These are phyloP conservation scores for Notechis scutatus DNA, from an alignment of 2,113 vertebrate genomes.

Conservation along the genomic window DNA sequence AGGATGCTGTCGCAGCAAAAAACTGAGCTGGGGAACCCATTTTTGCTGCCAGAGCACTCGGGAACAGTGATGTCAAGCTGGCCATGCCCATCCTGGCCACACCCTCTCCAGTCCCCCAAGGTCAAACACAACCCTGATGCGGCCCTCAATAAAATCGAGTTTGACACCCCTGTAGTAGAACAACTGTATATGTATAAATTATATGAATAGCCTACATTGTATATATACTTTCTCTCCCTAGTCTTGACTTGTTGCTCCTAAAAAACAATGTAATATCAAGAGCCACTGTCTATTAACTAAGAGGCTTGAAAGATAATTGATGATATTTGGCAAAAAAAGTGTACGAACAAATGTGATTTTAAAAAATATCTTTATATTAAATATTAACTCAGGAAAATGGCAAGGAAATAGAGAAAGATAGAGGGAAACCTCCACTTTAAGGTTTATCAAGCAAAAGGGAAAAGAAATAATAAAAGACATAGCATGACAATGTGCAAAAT, in stretches of 20 bases:
- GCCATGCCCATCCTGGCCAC: no score
- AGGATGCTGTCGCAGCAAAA: no score
- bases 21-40: no score
- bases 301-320: not conserved
- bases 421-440: not conserved
- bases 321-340: not conserved
- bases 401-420: not conserved
- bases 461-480: not conserved
- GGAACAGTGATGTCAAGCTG: no score
- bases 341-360: not conserved
- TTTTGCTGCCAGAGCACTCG: no score
- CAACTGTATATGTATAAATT: not conserved
- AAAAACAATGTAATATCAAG: not conserved
- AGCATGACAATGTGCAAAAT: not conserved
- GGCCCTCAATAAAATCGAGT: no score
- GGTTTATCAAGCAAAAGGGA: not conserved
- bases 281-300: not conserved
- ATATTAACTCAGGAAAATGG: not conserved
- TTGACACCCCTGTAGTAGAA: not conserved
- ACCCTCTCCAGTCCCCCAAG: no score
- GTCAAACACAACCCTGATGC: no score
- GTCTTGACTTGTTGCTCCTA: not conserved
- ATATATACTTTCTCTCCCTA: not conserved
- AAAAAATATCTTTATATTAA: not conserved
- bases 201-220: not conserved